Conservation (phyloP, 2,888 invertebrate species). For the Drosophila quinaria region DNA sequence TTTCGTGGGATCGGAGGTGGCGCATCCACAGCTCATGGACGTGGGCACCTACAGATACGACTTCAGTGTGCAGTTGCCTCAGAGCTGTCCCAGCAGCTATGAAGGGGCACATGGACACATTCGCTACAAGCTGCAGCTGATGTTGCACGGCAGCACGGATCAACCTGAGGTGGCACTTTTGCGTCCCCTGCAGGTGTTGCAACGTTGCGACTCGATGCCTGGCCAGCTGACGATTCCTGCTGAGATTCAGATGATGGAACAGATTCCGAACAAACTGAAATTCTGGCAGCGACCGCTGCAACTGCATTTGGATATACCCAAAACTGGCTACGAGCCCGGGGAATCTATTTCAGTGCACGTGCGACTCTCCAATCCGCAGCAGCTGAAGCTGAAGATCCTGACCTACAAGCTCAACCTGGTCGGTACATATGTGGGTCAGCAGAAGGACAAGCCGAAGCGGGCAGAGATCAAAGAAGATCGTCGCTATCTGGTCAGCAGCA, state of each 20-base stretch:
- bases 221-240: slow-evolving; percentile 12
- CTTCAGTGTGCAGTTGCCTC: slow-evolving; percentile 77
- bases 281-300: slow-evolving; percentile 78
- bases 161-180: slow-evolving; percentile 30
- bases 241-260: slow-evolving; percentile 61
- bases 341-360: slow-evolving; percentile 76
- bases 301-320: slow-evolving; percentile 72
- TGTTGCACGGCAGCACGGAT: slow-evolving; percentile 57
- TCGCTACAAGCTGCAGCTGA: slow-evolving; percentile 73
- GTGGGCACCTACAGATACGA: slow-evolving; percentile 73
- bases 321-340: slow-evolving; percentile 70
- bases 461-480: slow-evolving; percentile 53
- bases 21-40: slow-evolving; percentile 67
- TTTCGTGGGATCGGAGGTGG: slow-evolving; percentile 80
- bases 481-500: slow-evolving; percentile 52
- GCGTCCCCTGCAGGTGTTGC: slow-evolving; percentile 48
- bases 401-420: slow-evolving; percentile 74
- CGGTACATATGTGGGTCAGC: slow-evolving; percentile 59
- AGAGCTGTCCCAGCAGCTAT: slow-evolving; percentile 72
- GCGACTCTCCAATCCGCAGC: slow-evolving; percentile 69
- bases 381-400: slow-evolving; percentile 62
- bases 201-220: slow-evolving; percentile 20
- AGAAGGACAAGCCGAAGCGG: slow-evolving; percentile 58
- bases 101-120: slow-evolving; percentile 76
- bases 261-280: slow-evolving; percentile 52